phyloP scores from a whole-genome alignment of 2,113 vertebrate species.

The Peromyscus leucopus region DNA sequence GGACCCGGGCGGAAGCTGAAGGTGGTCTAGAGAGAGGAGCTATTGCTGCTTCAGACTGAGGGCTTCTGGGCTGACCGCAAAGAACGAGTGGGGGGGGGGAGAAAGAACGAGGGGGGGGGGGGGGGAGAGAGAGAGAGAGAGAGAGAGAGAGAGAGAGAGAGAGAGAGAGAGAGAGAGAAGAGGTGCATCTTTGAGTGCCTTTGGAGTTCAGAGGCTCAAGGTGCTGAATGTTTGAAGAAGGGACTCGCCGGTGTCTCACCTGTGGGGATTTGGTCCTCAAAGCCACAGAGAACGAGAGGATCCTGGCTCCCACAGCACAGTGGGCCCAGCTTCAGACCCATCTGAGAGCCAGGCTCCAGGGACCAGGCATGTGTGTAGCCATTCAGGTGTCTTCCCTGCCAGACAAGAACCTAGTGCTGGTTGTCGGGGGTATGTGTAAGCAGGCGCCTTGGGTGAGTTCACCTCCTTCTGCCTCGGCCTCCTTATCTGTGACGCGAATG shows the following conservation, averaged over 20 bases:
- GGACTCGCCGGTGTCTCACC: background rate
- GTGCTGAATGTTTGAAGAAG: background rate
- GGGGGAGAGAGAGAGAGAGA: background rate
- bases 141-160: background rate
- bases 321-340: background rate
- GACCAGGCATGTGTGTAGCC: background rate
- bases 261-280: background rate
- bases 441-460: background rate
- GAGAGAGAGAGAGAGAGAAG: background rate
- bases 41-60: background rate
- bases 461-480: background rate
- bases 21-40: background rate
- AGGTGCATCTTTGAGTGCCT: background rate
- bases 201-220: background rate
- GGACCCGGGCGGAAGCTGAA: background rate
- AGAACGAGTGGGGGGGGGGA: too few species aligned
- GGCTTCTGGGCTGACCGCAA: background rate
- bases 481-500: background rate
- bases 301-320: background rate
- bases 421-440: background rate
- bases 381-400: background rate
- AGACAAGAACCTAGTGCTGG: background rate
- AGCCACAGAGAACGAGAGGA: background rate
- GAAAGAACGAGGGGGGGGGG: too few species aligned
- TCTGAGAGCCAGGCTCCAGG: background rate